A percentile compares a stretch with the other conserved stretches of the same genome.
phyloP scores from a whole-genome alignment of 2,888 invertebrate species.

The Conomelus anceps region DNA sequence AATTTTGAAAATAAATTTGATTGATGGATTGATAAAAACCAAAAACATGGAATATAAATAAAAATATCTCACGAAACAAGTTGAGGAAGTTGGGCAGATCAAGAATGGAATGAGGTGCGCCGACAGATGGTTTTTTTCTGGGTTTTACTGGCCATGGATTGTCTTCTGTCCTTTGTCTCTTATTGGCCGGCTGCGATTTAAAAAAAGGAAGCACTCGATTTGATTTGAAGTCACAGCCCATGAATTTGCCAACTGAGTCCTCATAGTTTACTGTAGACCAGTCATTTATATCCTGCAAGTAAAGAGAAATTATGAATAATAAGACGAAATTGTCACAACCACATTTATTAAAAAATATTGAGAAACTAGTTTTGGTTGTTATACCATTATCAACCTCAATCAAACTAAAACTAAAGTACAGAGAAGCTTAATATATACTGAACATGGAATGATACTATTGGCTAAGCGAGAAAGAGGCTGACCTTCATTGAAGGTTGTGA shows the following conservation, averaged over 20 bases:
- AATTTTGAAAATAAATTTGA: no score
- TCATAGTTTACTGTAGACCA: neutral
- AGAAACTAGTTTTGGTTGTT: no score
- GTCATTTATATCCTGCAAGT: neutral
- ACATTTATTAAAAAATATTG: no score
- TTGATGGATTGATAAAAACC: neutral
- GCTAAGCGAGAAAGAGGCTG: no score
- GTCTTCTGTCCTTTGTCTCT: neutral
- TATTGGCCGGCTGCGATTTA: neutral
- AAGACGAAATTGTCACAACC: no score
- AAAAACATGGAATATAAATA: neutral
- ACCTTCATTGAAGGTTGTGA: no score
- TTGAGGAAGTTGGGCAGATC: slow-evolving; percentile 3
- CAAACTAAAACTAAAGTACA: no score
- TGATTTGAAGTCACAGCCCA: neutral
- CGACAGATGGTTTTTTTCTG: neutral
- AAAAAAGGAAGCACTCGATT: neutral
- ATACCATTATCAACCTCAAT: no score
- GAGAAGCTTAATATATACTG: no score
- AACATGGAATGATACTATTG: no score
- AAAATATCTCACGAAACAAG: neutral
- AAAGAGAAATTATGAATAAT: no score
- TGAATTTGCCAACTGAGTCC: neutral
- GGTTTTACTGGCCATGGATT: neutral
- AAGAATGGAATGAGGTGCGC: neutral